Base-by-base conservation (phyloP, 2,797 vertebrate genomes). In the Arrhamphus sclerolepis region DNA sequence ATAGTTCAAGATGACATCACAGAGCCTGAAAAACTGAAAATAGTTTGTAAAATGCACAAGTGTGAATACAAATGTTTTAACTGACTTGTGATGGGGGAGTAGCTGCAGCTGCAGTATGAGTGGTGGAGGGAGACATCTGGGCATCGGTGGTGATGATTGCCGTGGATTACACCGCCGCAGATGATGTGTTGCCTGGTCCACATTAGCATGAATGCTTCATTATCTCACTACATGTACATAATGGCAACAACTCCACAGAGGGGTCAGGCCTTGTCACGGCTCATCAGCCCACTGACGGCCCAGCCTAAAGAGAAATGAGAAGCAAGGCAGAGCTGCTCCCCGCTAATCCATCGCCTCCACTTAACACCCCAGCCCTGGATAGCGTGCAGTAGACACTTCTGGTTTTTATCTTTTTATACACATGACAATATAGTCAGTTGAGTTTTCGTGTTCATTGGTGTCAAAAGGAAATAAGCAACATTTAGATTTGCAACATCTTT, bases 171-270 rank as follows among this genome's bases (percentile, higher is more conserved):
- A 85, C 77, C 66, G 70, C 77, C 62, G 51, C 85, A 85, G 88
- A 91, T 87, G 87, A 87, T 88, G 82, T 80, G 87, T 85, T 74
- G 80, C 84, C 69, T 58, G 41, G 78, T 73, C 81, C 60, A 88
- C 92, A 93, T 93, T 93, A 93, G 90, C 91, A 93, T 92, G 89
- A 90, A 93, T 89, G 91, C 93, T 92, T 94, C 93, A 93, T 94
- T 94, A 94, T 93, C 88, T 86, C 83, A 80, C 79, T 89, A 89
- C 91, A 92, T 92, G 92, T 93, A 93, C 90, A 91, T 94, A 93
- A 94, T 94, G 91, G 91, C 89, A 92, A 92, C 88, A 87, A 89
- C 89, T 89, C 89, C 90, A 91, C 84, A 47, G 88, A 92, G 90
- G 90, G 92, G 92, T 93, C 92, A 92, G 91, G 89, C 81, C 90